A percentile compares a stretch with the other conserved stretches of the same genome.
phyloP scores from a whole-genome alignment of 2,113 vertebrate species.

The Regulus satrapa region DNA sequence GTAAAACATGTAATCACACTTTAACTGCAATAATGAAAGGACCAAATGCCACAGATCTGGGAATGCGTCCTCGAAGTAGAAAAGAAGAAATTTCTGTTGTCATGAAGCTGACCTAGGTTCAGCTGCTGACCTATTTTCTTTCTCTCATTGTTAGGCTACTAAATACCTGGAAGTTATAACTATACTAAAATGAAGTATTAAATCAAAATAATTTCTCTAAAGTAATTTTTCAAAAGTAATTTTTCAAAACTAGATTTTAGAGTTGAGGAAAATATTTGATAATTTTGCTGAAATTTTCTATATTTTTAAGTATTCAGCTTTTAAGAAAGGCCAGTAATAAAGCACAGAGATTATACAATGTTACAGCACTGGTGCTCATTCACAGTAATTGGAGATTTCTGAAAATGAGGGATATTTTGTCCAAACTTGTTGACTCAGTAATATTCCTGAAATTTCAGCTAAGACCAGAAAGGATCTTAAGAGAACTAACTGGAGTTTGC shows the following conservation, averaged over 20 bases:
- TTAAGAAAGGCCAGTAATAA: slow-evolving; percentile 11
- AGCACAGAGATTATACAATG: not conserved
- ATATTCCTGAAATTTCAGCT: not conserved
- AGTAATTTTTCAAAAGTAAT: not conserved
- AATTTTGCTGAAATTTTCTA: not conserved
- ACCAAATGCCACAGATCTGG: slow-evolving; percentile 5
- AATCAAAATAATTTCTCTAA: slow-evolving; percentile 6
- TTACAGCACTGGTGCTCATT: not conserved
- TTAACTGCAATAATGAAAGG: slow-evolving; percentile 35
- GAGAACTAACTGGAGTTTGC: not conserved
- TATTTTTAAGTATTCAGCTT: slow-evolving; percentile 42
- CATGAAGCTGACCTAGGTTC: slow-evolving; percentile 38
- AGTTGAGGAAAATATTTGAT: slow-evolving; percentile 31
- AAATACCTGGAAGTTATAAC: slow-evolving; percentile 43
- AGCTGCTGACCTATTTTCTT: slow-evolving; percentile 32
- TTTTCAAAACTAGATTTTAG: not conserved
- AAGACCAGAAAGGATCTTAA: not conserved
- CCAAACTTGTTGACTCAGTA: not conserved
- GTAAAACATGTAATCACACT: slow-evolving; percentile 4
- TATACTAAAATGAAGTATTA: slow-evolving; percentile 20
- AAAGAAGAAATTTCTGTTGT: slow-evolving; percentile 33
- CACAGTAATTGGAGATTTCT: slow-evolving; percentile 34
- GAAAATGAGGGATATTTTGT: slow-evolving; percentile 20
- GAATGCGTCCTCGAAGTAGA: slow-evolving; percentile 7
- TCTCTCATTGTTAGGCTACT: slow-evolving; percentile 37